Conservation (phyloP, 2,888 invertebrate species). For the Macropis europaea region DNA sequence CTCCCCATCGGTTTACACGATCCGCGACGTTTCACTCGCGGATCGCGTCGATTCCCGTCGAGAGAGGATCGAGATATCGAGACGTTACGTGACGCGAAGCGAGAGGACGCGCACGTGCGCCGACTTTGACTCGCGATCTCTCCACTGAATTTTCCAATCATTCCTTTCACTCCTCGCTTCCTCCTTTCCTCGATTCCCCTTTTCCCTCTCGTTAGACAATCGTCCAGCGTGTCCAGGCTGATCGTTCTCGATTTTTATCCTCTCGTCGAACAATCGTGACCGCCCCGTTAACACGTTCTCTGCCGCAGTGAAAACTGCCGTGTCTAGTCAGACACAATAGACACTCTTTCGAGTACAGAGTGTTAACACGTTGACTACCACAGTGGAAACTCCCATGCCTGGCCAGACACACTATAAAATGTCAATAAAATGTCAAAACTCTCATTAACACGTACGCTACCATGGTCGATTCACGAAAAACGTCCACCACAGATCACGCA, state of each 20-base stretch:
- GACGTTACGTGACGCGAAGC: constrained; percentile 41
- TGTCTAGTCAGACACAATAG: too few relatives aligned
- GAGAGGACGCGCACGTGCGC: constrained; percentile 40
- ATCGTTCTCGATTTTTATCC: not conserved
- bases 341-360: not conserved
- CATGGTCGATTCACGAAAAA: too few relatives aligned
- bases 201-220: constrained; percentile 19
- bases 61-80: constrained; percentile 36
- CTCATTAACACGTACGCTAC: too few relatives aligned
- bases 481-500: too few relatives aligned
- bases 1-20: not conserved
- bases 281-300: not conserved
- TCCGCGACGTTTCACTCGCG: constrained; percentile 11
- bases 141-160: constrained; percentile 54
- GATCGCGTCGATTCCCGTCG: constrained; percentile 12
- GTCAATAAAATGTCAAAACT: too few relatives aligned
- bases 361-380: too few relatives aligned
- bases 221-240: not conserved
- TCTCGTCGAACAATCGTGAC: not conserved
- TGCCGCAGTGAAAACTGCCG: too few relatives aligned
- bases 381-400: too few relatives aligned
- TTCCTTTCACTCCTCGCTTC: constrained; percentile 58
- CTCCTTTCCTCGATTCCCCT: constrained; percentile 47
- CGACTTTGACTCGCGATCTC: constrained; percentile 42
- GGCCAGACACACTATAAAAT: too few relatives aligned